These are phyloP conservation scores for Danio albolineatus DNA, from an alignment of 2,797 vertebrate genomes.

Conservation along the genomic window DNA sequence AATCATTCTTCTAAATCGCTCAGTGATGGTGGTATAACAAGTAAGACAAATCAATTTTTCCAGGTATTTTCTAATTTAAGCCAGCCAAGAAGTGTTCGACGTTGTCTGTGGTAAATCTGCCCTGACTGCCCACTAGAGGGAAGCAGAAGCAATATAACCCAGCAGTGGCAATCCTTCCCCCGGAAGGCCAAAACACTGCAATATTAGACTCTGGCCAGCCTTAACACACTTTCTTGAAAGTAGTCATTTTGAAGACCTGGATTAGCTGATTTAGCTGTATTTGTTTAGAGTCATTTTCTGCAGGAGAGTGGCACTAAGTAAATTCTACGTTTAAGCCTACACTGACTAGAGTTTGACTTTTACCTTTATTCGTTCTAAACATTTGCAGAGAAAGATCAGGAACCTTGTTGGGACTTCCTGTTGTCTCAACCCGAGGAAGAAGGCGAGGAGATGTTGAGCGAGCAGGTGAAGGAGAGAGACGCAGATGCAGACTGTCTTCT, in stretches of 20 bases:
- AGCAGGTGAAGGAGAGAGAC: slow-evolving; percentile 81
- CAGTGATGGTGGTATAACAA: not conserved
- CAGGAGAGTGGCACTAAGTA: too few relatives aligned
- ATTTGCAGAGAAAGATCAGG: slow-evolving; percentile 88
- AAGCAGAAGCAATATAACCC: slow-evolving; percentile 22
- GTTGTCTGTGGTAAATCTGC: slow-evolving; percentile 2
- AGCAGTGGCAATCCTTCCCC: too few relatives aligned
- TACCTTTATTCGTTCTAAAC: slow-evolving; percentile 16
- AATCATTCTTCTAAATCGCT: not conserved
- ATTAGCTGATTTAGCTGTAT: too few relatives aligned
- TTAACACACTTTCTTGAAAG: too few relatives aligned
- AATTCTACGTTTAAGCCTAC: too few relatives aligned
- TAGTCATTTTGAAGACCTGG: too few relatives aligned
- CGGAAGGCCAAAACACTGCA: too few relatives aligned
- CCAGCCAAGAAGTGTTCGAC: not conserved
- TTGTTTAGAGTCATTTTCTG: too few relatives aligned
- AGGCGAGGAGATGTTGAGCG: slow-evolving; percentile 78
- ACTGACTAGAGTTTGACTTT: not conserved
- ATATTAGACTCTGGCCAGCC: too few relatives aligned
- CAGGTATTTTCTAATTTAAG: not conserved
- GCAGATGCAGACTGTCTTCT: slow-evolving; percentile 88
- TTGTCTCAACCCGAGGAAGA: slow-evolving; percentile 88
- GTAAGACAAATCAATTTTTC: not conserved
- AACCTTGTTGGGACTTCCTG: slow-evolving; percentile 89
- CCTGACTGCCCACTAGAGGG: slow-evolving; percentile 78